These are phyloP conservation scores for Carassius gibelio DNA, from an alignment of 2,113 vertebrate genomes.

Conservation along the genomic window DNA sequence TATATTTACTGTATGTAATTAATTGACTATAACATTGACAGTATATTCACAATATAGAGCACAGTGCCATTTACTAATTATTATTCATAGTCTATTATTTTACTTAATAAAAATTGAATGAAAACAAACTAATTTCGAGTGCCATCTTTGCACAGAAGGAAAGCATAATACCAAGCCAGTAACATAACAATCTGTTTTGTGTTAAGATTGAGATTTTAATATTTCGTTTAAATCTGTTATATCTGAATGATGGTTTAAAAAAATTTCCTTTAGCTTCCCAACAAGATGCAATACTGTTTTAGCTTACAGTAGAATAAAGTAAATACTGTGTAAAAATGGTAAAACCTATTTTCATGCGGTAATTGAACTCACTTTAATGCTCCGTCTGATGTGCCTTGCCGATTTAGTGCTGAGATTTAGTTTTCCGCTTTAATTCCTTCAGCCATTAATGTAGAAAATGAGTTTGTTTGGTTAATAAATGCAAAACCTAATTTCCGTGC, in stretches of 20 bases:
- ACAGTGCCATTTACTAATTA: background rate
- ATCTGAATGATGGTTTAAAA: background rate
- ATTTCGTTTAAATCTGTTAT: background rate
- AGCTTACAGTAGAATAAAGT: background rate
- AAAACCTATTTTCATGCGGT: conserved; percentile 1
- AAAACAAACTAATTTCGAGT: background rate
- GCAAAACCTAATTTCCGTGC: conserved; percentile 13
- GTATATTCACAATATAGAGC: background rate
- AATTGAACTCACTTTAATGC: conserved; percentile 11
- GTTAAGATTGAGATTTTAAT: background rate
- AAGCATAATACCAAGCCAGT: background rate
- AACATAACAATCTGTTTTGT: background rate
- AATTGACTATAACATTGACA: background rate
- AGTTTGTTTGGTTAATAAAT: conserved; percentile 34
- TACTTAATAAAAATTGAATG: background rate
- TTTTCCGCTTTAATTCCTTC: conserved; percentile 19
- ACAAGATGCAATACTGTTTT: background rate
- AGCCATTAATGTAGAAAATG: conserved; percentile 38
- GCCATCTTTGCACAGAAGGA: background rate
- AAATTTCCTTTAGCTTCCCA: no score
- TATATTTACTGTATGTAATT: background rate
- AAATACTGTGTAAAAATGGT: background rate
- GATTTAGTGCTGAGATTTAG: conserved; percentile 22
- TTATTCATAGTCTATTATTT: no score
- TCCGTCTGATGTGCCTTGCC: conserved; percentile 20